Conservation (phyloP, 2,797 vertebrate species). For the Pogoniulus pusillus region DNA sequence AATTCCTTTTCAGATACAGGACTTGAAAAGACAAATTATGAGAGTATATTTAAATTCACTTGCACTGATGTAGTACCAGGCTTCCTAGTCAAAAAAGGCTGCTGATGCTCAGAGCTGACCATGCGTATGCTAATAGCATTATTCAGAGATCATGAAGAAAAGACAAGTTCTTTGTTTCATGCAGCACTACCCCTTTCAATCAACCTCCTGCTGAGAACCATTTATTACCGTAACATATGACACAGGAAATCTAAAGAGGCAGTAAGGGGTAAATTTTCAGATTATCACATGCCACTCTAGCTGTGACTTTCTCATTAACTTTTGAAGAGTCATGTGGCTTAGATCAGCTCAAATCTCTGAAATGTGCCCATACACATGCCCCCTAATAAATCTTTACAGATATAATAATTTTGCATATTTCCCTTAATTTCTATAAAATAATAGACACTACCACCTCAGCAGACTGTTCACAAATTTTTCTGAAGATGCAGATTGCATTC, state of each 20-base stretch:
- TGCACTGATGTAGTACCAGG: neutral
- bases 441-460: neutral
- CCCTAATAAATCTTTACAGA: constrained; percentile 12
- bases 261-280: constrained; percentile 60
- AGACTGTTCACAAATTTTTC: neutral
- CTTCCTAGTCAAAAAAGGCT: constrained; percentile 14
- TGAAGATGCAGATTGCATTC: neutral
- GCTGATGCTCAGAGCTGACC: constrained; percentile 10
- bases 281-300: constrained; percentile 45
- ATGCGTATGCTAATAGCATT: constrained; percentile 34
- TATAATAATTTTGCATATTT: constrained; percentile 26
- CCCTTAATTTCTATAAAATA: neutral
- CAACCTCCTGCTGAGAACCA: constrained; percentile 51
- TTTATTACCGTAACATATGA: constrained; percentile 55
- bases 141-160: constrained; percentile 14
- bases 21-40: neutral
- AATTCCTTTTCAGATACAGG: neutral
- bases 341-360: constrained; percentile 6
- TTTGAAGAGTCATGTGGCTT: constrained; percentile 8
- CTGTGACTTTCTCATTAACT: constrained; percentile 54
- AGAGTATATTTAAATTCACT: neutral
- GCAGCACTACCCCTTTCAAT: constrained; percentile 46
- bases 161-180: constrained; percentile 34
- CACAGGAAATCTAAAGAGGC: constrained; percentile 43
- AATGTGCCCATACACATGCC: neutral